Conservation (phyloP, 2,113 vertebrate species). For the Pelvicachromis taeniatus region DNA sequence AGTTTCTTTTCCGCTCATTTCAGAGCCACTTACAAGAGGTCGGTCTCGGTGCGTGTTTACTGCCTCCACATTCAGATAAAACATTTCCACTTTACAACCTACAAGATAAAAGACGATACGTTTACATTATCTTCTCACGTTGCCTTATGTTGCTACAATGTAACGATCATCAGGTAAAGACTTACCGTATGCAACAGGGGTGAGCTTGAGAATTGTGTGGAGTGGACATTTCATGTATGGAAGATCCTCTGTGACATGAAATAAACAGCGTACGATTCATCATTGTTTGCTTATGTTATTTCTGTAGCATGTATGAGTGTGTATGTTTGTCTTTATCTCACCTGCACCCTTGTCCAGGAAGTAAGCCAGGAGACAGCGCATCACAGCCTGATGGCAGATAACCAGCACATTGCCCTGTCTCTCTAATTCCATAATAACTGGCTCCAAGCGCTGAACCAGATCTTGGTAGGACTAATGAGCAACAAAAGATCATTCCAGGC, state of each 20-base stretch:
- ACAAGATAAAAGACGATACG: background rate
- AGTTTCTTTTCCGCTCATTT: background rate
- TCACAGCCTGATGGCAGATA: slow-evolving; percentile 94
- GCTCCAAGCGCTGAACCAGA: slow-evolving; percentile 92
- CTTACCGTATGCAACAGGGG: slow-evolving; percentile 92
- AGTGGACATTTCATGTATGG: slow-evolving; percentile 94
- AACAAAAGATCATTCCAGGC: background rate
- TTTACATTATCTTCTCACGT: background rate
- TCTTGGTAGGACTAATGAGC: slow-evolving; percentile 90
- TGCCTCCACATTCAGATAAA: slow-evolving; percentile 87
- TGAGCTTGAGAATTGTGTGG: slow-evolving; percentile 91
- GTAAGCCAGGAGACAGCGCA: slow-evolving; percentile 95
- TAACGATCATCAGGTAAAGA: background rate
- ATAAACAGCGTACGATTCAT: background rate
- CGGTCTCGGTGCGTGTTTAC: slow-evolving; percentile 94
- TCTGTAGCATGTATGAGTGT: background rate
- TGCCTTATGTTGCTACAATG: background rate
- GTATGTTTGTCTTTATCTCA: slow-evolving; percentile 32
- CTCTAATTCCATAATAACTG: slow-evolving; percentile 97
- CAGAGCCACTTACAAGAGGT: slow-evolving; percentile 81
- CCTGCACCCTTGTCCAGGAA: slow-evolving; percentile 96
- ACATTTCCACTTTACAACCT: slow-evolving; percentile 96
- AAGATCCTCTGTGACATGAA: slow-evolving; percentile 80
- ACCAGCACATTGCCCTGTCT: slow-evolving; percentile 91
- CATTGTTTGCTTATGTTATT: background rate